Conservation (phyloP, 2,113 vertebrate genomes). For the Grammomys dolichurus region DNA sequence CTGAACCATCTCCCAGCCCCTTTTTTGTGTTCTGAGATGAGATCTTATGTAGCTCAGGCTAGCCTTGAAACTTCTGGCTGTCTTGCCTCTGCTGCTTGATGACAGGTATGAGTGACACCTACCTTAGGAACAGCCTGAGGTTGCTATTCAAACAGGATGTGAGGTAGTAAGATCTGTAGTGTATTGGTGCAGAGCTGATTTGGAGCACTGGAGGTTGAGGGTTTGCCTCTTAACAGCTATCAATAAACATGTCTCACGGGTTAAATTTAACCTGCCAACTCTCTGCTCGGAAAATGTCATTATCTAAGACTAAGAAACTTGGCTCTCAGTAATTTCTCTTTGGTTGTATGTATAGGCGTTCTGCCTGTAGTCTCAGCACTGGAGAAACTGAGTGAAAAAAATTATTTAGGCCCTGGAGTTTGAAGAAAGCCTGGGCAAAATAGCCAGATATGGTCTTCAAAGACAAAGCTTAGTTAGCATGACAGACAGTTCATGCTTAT, state of each 20-base stretch:
- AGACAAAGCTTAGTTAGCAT: not conserved
- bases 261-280: conserved; percentile 6
- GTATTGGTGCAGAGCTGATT: conserved; percentile 44
- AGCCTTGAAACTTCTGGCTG: not conserved
- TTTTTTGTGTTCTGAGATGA: not conserved
- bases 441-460: not conserved
- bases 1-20: not conserved
- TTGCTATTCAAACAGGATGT: conserved; percentile 54
- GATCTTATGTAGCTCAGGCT: not conserved
- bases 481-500: not conserved
- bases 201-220: not conserved
- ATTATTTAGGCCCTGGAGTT: not conserved
- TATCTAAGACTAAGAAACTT: conserved; percentile 45
- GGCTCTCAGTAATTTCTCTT: conserved; percentile 32
- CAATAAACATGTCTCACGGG: conserved; percentile 34
- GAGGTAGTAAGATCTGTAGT: conserved; percentile 54
- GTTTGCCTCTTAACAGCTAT: conserved; percentile 26
- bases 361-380: not conserved
- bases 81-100: not conserved
- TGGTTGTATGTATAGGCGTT: not conserved
- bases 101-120: not conserved
- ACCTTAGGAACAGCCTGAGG: not conserved
- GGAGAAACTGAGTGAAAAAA: not conserved
- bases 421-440: not conserved
- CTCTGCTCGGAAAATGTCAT: conserved; percentile 46